Evolutionary conservation across 2,113 vertebrate genomes (phyloP).

Genomic region (Megaceryle torquata): DNA sequence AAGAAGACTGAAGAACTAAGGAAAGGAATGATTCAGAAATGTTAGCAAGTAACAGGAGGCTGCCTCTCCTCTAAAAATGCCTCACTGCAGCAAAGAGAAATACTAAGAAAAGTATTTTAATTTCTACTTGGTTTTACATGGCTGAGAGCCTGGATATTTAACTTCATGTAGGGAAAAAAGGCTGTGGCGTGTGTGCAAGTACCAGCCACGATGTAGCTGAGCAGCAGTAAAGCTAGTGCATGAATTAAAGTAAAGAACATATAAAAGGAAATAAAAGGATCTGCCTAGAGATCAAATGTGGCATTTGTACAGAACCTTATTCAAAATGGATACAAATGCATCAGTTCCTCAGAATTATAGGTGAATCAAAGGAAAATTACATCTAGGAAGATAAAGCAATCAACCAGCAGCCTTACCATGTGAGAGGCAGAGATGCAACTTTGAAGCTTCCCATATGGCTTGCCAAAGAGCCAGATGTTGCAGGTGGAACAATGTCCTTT

Average conservation of each 20-base stretch:
- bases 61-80: not conserved
- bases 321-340: conserved; percentile 81
- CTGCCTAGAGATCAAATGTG: conserved; percentile 72
- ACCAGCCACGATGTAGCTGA: not conserved
- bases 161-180: conserved; percentile 45
- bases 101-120: conserved; percentile 10
- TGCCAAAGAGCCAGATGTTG: conserved; percentile 79
- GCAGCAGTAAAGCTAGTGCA: conserved; percentile 46
- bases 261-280: conserved; percentile 70
- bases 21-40: not conserved
- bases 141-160: conserved; percentile 42
- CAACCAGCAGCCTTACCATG: conserved; percentile 63
- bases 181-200: conserved; percentile 5
- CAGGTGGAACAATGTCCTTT: conserved; percentile 71
- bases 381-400: conserved; percentile 75
- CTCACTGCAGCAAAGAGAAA: not conserved
- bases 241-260: conserved; percentile 69
- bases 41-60: not conserved
- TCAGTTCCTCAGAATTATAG: conserved; percentile 76
- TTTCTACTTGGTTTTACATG: conserved; percentile 1
- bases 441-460: conserved; percentile 71
- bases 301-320: conserved; percentile 73
- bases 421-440: conserved; percentile 68
- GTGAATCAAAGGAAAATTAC: conserved; percentile 81
- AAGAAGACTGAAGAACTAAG: not conserved